Base-by-base conservation (phyloP, 2,113 vertebrate genomes). In the Aphyosemion australe region DNA sequence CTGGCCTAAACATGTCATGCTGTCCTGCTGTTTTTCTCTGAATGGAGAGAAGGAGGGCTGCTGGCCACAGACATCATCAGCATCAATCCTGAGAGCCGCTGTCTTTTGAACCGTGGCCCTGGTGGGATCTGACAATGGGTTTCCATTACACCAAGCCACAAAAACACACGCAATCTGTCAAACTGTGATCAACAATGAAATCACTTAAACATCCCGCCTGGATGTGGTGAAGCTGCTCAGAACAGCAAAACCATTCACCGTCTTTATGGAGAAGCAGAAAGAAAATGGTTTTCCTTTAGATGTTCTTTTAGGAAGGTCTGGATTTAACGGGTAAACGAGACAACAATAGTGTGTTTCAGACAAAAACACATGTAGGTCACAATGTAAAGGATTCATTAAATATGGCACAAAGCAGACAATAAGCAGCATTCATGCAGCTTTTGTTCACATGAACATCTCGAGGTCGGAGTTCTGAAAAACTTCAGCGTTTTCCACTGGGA, bases 1-100 rank as follows among this genome's bases (percentile, higher is more conserved):
- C 63, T 72, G 82, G 47, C 85, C 74, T 76, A 81, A 78, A 89
- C 83, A 87, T 21, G 26, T 12, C 83, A 87, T 21, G 26, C 14
- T 18, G 51, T 70, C 45, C 67, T 72, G 80, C 71, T 57, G 76
- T 59, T 34, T 76, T 83, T 64, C 74, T 72, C 43, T 85, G 72
- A 65, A 14, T 14, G 56, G 21, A 56, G 58, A 74, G 47, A 60
- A 18, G 34, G 61, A 54, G 52, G 46, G 31, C 26, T 16, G 26
- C 47, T 45, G 7, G 3, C 47, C 60, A 31, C 45, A 15, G 58
- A 77, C 65, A 75, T 82, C 67, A 76, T 69, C 74, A 53, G 55
- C 42, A 41, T 48, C 18, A 5, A 37, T 31, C 73, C 63, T 53
- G 54, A 75, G 20, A 49, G 39, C 47, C 8, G 12, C 59, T 41